These are phyloP conservation scores for Parnassius orleans DNA, from an alignment of 2,888 invertebrate species.

Conservation along the genomic window DNA sequence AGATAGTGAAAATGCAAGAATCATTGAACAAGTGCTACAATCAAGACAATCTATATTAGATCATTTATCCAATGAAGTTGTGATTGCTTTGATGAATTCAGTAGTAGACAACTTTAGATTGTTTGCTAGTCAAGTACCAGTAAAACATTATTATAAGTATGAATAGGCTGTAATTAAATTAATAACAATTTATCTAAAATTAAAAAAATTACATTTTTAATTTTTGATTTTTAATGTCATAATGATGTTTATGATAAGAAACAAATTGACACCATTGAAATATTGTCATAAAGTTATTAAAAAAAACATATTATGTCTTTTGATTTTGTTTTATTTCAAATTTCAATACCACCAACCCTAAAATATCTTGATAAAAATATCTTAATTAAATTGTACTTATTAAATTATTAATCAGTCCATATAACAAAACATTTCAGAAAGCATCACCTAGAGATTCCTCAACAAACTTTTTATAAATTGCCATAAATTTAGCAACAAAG, in stretches of 20 bases:
- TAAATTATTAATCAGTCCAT: not conserved
- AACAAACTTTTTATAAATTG: slow-evolving; percentile 93
- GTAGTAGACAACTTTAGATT: slow-evolving; percentile 69
- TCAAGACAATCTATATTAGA: slow-evolving; percentile 53
- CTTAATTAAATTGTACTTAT: too few species aligned
- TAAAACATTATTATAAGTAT: slow-evolving; percentile 63
- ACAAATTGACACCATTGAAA: too few species aligned
- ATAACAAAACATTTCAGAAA: slow-evolving; percentile 52
- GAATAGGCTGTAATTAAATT: slow-evolving; percentile 25
- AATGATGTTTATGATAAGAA: too few species aligned
- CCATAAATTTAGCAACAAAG: slow-evolving; percentile 98
- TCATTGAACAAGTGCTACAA: slow-evolving; percentile 50
- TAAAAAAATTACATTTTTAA: too few species aligned
- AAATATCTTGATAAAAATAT: too few species aligned
- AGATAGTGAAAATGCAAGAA: slow-evolving; percentile 49
- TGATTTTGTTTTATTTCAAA: too few species aligned
- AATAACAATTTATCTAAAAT: slow-evolving; percentile 1
- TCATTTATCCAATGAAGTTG: slow-evolving; percentile 66
- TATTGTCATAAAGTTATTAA: too few species aligned
- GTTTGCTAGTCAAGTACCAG: slow-evolving; percentile 59
- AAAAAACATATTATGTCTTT: too few species aligned
- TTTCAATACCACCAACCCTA: too few species aligned
- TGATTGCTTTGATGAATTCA: slow-evolving; percentile 60
- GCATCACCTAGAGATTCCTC: slow-evolving; percentile 85
- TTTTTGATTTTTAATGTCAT: too few species aligned